phyloP scores from a whole-genome alignment of 2,888 invertebrate species.

The Cetonia aurata region DNA sequence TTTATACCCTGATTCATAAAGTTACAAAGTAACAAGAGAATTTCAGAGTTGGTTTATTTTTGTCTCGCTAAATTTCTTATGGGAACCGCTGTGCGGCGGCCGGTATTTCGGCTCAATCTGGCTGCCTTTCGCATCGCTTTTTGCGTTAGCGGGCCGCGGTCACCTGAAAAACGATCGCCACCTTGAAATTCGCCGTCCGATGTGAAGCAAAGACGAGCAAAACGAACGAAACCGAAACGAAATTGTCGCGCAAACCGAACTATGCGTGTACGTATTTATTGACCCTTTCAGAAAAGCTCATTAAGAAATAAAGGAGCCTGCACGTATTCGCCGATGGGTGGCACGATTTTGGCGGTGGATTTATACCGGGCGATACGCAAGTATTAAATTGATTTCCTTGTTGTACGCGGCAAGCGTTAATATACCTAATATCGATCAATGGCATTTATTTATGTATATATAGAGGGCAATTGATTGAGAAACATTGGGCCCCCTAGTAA shows the following conservation, averaged over 20 bases:
- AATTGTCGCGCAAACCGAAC: conserved; percentile 10
- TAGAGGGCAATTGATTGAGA: no score
- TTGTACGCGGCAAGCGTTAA: no score
- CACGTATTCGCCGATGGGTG: conserved; percentile 22
- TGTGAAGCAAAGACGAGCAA: conserved; percentile 1
- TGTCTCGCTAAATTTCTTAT: no score
- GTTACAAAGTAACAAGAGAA: no score
- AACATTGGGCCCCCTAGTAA: no score
- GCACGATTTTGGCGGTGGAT: conserved; percentile 1
- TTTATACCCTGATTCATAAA: no score
- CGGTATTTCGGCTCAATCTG: neutral
- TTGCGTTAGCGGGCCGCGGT: neutral
- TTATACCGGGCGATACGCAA: no score
- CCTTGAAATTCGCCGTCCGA: conserved; percentile 31
- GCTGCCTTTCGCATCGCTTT: neutral
- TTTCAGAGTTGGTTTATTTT: no score
- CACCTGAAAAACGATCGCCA: conserved; percentile 28
- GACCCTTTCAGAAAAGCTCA: conserved; percentile 21
- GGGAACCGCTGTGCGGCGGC: no score
- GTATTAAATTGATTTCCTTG: no score
- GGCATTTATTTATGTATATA: no score
- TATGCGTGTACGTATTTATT: conserved; percentile 10
- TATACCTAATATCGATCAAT: no score
- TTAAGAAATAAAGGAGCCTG: conserved; percentile 33
- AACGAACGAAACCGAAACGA: neutral